phyloP scores from a whole-genome alignment of 2,113 vertebrate species.

The Cacatua alba region DNA sequence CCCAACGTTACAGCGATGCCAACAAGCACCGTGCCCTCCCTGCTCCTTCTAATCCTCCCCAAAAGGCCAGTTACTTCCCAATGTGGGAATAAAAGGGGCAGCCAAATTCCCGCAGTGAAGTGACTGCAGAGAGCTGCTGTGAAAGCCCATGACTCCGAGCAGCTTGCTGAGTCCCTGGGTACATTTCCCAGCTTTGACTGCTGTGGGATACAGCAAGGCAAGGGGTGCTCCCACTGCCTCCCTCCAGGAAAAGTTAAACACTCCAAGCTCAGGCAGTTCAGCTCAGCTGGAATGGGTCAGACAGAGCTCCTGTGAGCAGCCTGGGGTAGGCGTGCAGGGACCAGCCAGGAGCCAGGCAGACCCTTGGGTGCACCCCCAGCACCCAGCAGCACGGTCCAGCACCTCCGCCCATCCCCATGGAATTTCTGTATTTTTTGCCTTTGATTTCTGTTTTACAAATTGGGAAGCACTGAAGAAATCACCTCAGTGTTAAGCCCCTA shows the following conservation, averaged over 20 bases:
- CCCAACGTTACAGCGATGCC: rapidly evolving
- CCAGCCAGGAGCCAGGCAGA: not conserved
- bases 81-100: not conserved
- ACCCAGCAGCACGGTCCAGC: not conserved
- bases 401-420: rapidly evolving
- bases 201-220: rapidly evolving
- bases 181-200: not conserved
- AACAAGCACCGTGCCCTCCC: not conserved
- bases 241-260: not conserved
- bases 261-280: not conserved
- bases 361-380: not conserved
- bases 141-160: not conserved
- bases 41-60: not conserved
- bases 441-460: not conserved
- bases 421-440: not conserved
- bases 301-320: not conserved
- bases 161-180: not conserved
- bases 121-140: not conserved
- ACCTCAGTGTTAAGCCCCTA: not conserved
- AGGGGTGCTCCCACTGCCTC: not conserved
- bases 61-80: not conserved
- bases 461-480: not conserved
- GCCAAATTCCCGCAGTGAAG: not conserved
- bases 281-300: not conserved
- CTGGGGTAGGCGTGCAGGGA: not conserved